These are phyloP conservation scores for Electrona antarctica DNA, from an alignment of 2,113 vertebrate species.

Conservation along the genomic window DNA sequence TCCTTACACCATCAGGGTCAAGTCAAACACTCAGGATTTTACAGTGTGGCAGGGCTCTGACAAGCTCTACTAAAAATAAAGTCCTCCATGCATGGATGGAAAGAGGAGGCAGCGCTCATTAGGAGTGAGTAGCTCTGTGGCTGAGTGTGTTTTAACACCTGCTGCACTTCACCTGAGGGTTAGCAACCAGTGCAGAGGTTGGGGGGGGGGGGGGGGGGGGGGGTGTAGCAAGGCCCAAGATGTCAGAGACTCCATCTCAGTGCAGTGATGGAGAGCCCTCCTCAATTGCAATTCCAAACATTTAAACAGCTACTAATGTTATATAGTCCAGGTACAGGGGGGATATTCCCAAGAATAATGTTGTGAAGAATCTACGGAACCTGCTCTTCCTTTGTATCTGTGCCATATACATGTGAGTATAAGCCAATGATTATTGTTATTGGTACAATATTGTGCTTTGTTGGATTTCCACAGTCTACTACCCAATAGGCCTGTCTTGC, in stretches of 20 bases:
- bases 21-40: neutral
- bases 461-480: slow-evolving; percentile 34
- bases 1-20: too few relatives aligned
- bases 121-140: slow-evolving; percentile 71
- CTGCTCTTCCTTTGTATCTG: slow-evolving; percentile 22
- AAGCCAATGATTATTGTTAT: slow-evolving; percentile 52
- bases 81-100: slow-evolving; percentile 60
- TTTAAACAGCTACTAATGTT: slow-evolving; percentile 64
- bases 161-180: slow-evolving; percentile 77
- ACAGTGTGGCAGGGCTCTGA: slow-evolving; percentile 79
- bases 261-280: slow-evolving; percentile 65
- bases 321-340: slow-evolving; percentile 35
- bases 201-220: slow-evolving; percentile 35
- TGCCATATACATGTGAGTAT: slow-evolving; percentile 36
- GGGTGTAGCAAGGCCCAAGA: slow-evolving; percentile 42
- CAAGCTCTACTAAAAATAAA: slow-evolving; percentile 84
- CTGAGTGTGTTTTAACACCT: slow-evolving; percentile 83
- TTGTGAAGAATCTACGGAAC: slow-evolving; percentile 14
- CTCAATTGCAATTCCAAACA: slow-evolving; percentile 58
- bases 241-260: slow-evolving; percentile 73
- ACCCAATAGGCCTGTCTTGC: too few relatives aligned
- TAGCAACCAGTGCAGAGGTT: slow-evolving; percentile 54
- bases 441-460: slow-evolving; percentile 34
- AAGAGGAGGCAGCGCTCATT: slow-evolving; percentile 70
- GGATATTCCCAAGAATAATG: slow-evolving; percentile 7